Conservation (phyloP, 2,113 vertebrate genomes). For the Mixornis gularis region DNA sequence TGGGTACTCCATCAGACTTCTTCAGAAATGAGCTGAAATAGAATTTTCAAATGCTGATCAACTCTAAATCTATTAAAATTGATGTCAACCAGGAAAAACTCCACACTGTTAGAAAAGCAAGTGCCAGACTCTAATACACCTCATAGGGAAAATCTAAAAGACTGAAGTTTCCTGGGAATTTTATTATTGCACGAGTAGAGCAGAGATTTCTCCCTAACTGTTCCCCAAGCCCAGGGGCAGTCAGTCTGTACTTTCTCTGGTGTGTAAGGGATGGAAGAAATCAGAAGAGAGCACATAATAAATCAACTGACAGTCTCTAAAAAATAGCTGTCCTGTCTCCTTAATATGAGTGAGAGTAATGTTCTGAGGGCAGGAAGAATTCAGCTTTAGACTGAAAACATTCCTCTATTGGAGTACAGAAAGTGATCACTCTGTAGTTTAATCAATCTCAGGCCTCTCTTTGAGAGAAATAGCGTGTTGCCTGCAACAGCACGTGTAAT, state of each 20-base stretch:
- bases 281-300: slow-evolving; percentile 45
- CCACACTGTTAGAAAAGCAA: background rate
- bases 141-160: background rate
- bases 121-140: background rate
- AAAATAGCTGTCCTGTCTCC: slow-evolving; percentile 46
- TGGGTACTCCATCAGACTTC: background rate
- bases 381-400: slow-evolving; percentile 13
- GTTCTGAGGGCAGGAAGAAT: slow-evolving; percentile 47
- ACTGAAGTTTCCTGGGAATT: background rate
- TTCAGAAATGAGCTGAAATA: background rate
- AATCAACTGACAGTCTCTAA: slow-evolving; percentile 37
- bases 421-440: slow-evolving; percentile 28
- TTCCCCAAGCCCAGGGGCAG: background rate
- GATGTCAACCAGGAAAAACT: background rate
- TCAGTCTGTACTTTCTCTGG: slow-evolving; percentile 15
- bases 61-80: background rate
- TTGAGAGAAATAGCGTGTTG: background rate
- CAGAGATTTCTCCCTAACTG: background rate
- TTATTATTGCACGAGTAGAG: background rate
- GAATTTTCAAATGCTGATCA: background rate
- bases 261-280: slow-evolving; percentile 40
- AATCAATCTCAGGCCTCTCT: slow-evolving; percentile 44
- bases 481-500: slow-evolving; percentile 18
- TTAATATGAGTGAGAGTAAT: slow-evolving; percentile 49
- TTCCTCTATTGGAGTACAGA: background rate